These are phyloP conservation scores for Sternotherus odoratus DNA, from an alignment of 2,797 vertebrate genomes.

Conservation along the genomic window DNA sequence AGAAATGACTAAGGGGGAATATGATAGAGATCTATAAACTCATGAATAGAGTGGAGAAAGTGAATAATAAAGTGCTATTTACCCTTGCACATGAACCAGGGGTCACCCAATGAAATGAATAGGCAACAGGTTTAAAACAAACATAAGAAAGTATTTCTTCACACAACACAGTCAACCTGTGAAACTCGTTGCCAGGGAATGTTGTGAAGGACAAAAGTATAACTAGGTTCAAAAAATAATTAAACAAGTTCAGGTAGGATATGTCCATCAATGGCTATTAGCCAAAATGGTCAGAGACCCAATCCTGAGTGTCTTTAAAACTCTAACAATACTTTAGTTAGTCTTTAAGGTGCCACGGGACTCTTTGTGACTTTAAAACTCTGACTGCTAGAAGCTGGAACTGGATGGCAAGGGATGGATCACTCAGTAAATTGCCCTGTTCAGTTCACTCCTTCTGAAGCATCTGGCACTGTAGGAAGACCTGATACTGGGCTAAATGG, in stretches of 20 bases:
- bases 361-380: not conserved
- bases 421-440: not conserved
- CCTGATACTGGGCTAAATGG: not conserved
- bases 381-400: not conserved
- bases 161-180: not conserved
- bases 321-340: too few relatives aligned
- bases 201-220: not conserved
- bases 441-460: not conserved
- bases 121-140: not conserved
- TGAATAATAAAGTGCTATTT: not conserved
- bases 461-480: not conserved
- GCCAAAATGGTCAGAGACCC: not conserved
- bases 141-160: not conserved
- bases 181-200: not conserved
- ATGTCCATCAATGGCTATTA: not conserved
- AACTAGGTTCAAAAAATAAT: not conserved
- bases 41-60: not conserved
- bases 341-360: too few relatives aligned
- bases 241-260: not conserved
- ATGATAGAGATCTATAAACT: not conserved
- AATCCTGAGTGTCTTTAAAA: not conserved
- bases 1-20: not conserved
- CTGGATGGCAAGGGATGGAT: not conserved
- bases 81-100: not conserved
- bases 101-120: not conserved